Evolutionary conservation across 2,113 vertebrate species (phyloP), one percentile per base, ranked within the genome.

Genomic region (Pygoscelis antarcticus): DNA sequence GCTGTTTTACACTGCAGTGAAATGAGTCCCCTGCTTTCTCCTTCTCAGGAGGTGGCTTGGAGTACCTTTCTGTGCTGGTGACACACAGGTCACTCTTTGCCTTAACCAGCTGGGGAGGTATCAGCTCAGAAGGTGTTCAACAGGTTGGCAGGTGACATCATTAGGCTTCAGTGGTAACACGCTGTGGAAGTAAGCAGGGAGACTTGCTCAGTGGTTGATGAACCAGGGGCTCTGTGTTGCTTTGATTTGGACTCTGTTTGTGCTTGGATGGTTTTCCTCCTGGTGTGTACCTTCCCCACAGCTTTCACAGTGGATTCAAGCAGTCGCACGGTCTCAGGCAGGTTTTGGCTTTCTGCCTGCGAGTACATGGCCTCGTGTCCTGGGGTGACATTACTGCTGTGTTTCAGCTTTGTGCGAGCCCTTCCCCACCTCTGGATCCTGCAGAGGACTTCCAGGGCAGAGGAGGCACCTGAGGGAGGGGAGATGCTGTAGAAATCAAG

Each of bases 311-410:
- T 1, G 2, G 54, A 26, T 49, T 80, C 0, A 1, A 71, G 60
- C 42, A 32, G 32, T 9, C 3, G 7, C 22, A 52, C 44, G 38
- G 30, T 85, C 32, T 66, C 0, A 1, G 76, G 32, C 38, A 70
- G 60, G 25, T 51, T 58, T 75, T 90, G 75, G 75, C 71, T 90
- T 86, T 83, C 62, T 91, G 62, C 49, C 70, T 42, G 29, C 4
- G 0, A n/a, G 10, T 22, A 9, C n/a, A 10, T 0, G 4, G 68
- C 55, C 26, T 55, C 0, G 2, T 82, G 57, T 70, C 25, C 42
- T 74, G 70, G 47, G 65, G 32, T 69, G 88, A 32, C 18, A 13
- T 46, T n/a, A 68, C 36, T 0, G 0, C 49, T 25, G 69, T 16
- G 19, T 62, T 55, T 72, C 40, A 49, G 34, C 52, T 78, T 66